Conservation (phyloP, 2,888 invertebrate genomes). For the Neoscelio sp. region DNA sequence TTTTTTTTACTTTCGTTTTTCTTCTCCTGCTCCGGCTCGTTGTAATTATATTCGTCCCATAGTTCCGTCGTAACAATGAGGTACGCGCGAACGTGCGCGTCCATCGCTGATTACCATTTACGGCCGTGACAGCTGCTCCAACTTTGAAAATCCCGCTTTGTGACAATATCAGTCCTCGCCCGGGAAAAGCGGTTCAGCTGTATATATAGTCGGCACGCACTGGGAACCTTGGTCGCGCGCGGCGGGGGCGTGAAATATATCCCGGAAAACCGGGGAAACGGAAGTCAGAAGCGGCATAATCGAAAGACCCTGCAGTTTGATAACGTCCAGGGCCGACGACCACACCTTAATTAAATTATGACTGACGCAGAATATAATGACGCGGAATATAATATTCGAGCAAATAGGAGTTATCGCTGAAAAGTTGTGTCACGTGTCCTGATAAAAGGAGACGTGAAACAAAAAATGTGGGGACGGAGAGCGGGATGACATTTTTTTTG, state of each 20-base stretch:
- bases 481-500: too few relatives aligned
- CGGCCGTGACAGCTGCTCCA: slow-evolving; percentile 42
- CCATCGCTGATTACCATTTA: slow-evolving; percentile 55
- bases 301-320: slow-evolving; percentile 34
- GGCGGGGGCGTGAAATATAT: slow-evolving; percentile 31
- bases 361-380: slow-evolving; percentile 15
- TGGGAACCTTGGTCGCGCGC: slow-evolving; percentile 6
- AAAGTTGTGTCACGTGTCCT: too few relatives aligned
- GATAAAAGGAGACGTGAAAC: too few relatives aligned
- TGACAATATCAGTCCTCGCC: slow-evolving; percentile 42
- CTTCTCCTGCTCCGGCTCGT: background rate
- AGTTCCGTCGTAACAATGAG: slow-evolving; percentile 20
- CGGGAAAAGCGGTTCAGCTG: slow-evolving; percentile 35
- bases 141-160: slow-evolving; percentile 55
- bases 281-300: slow-evolving; percentile 27
- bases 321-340: slow-evolving; percentile 11
- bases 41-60: slow-evolving; percentile 36
- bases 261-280: slow-evolving; percentile 33
- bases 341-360: slow-evolving; percentile 35
- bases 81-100: slow-evolving; percentile 32
- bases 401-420: too few relatives aligned
- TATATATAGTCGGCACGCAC: slow-evolving; percentile 25
- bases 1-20: slow-evolving; percentile 21
- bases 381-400: background rate
- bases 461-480: too few relatives aligned